These are phyloP conservation scores for Microcebus griseorufus DNA, from an alignment of 2,113 vertebrate genomes.

Conservation along the genomic window DNA sequence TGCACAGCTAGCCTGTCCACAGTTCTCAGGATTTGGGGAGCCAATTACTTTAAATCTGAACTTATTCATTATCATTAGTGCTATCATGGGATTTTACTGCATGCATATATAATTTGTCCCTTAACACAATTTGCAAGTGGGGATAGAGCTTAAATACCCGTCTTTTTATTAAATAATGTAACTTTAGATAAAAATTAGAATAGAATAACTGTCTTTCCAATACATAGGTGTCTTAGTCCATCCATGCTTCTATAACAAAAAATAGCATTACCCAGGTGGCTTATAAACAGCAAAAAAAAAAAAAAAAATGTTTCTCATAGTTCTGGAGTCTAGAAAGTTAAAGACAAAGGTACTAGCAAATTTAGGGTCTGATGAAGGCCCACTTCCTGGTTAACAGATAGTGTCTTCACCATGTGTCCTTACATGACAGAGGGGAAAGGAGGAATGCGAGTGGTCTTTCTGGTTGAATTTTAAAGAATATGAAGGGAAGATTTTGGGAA, in stretches of 20 bases:
- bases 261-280: neutral
- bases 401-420: neutral
- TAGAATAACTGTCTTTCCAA: neutral
- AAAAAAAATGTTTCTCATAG: neutral
- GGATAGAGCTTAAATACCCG: neutral
- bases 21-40: neutral
- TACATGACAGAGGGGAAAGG: no score
- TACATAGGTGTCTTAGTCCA: neutral
- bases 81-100: neutral
- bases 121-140: neutral
- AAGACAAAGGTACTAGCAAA: neutral
- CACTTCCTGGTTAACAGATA: neutral
- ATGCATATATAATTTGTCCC: neutral
- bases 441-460: neutral
- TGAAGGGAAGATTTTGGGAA: neutral
- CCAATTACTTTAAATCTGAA: conserved; percentile 39
- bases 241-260: neutral
- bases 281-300: neutral
- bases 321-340: neutral
- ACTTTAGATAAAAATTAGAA: neutral
- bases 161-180: neutral
- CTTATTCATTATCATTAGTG: neutral
- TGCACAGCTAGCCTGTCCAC: neutral
- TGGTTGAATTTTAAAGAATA: neutral
- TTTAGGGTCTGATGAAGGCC: neutral